Percentiles rank a stretch among this genome's conserved stretches.
Evolutionary conservation across 2,888 invertebrate genomes (phyloP).

Genomic region (Saturnia japonica): DNA sequence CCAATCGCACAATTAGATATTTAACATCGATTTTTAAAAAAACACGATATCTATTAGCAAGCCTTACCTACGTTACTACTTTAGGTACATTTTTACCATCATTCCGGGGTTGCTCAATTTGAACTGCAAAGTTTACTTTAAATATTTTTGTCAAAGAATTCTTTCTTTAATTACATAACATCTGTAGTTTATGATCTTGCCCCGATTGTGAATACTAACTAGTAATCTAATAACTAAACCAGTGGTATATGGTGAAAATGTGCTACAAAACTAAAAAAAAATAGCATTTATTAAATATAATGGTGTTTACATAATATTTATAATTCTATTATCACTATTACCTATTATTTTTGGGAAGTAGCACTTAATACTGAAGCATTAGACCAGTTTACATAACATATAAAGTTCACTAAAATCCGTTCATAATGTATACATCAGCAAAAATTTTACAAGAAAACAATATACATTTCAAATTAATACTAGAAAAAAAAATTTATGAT

Average conservation of each 20-base stretch:
- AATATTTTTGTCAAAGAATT: background rate
- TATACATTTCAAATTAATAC: background rate
- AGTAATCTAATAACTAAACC: background rate
- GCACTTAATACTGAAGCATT: slow-evolving; percentile 15
- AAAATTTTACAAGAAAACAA: background rate
- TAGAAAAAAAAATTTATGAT: background rate
- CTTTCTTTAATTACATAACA: background rate
- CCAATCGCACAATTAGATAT: too few species aligned
- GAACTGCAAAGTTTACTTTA: background rate
- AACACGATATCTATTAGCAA: background rate
- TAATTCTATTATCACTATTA: slow-evolving; percentile 5
- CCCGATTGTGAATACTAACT: background rate
- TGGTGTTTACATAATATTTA: background rate
- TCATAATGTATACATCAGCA: background rate
- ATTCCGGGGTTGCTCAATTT: background rate
- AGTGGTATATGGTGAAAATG: slow-evolving; percentile 5
- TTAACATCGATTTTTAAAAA: too few species aligned
- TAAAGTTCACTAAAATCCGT: background rate
- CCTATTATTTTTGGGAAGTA: background rate
- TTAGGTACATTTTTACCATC: background rate
- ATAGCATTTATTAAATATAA: background rate
- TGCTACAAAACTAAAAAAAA: background rate
- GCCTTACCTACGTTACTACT: background rate
- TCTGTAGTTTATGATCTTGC: background rate
- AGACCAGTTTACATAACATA: background rate